Percentiles rank a stretch among this genome's conserved stretches.
Evolutionary conservation across 2,797 vertebrate genomes (phyloP).

Genomic region (Gorsachius magnificus): DNA sequence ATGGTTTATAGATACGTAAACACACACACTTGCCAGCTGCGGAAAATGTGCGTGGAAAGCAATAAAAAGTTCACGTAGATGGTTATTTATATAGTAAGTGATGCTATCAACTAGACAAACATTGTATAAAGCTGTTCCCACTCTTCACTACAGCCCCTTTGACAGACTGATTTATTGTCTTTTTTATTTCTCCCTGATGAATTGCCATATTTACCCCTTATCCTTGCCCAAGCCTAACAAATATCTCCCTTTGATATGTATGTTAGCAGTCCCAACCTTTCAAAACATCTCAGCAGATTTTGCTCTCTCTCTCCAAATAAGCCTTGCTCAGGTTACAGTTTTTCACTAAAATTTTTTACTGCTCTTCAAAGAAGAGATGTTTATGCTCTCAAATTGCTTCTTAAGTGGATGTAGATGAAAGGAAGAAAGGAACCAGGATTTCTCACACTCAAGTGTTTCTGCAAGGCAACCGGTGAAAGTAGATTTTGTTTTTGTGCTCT

Average conservation of each 20-base stretch:
- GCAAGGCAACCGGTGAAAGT: not conserved
- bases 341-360: not conserved
- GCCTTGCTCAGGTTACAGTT: not conserved
- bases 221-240: not conserved
- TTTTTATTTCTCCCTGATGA: not conserved
- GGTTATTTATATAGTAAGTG: conserved; percentile 63
- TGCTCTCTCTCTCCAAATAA: not conserved
- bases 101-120: conserved; percentile 29
- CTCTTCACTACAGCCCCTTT: not conserved
- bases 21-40: conserved; percentile 62
- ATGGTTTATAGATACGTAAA: conserved; percentile 50
- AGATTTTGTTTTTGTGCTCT: not conserved
- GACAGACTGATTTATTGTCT: not conserved
- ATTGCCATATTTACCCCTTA: conserved; percentile 34
- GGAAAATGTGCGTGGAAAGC: conserved; percentile 50
- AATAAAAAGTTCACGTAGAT: conserved; percentile 46
- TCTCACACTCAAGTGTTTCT: not conserved
- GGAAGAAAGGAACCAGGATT: not conserved
- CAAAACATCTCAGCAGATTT: not conserved
- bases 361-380: not conserved
- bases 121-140: conserved; percentile 9
- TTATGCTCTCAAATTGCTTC: not conserved
- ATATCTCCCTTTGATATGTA: not conserved
- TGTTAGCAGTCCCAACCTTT: not conserved
- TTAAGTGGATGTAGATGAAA: not conserved